Percentiles rank a stretch among this genome's conserved stretches.
phyloP scores from a whole-genome alignment of 1,140 invertebrate species.

The Lasaia peninsularis region DNA sequence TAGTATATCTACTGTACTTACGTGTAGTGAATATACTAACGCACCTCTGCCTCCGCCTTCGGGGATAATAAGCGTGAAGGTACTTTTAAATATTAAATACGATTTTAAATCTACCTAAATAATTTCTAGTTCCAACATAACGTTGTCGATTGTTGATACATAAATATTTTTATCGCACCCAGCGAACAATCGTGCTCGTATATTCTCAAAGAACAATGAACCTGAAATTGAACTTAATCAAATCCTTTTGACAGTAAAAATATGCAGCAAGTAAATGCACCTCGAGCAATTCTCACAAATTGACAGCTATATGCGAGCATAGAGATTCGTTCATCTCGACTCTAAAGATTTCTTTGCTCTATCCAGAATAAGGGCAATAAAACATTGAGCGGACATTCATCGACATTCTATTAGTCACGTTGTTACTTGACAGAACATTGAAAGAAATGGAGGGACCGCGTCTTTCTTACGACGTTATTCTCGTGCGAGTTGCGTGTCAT shows the following conservation, averaged over 20 bases:
- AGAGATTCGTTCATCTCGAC: background rate
- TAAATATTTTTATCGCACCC: no score
- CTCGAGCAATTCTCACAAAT: background rate
- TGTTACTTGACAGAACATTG: slow-evolving; percentile 6
- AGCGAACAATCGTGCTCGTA: no score
- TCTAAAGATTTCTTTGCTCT: background rate
- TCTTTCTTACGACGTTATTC: slow-evolving; percentile 7
- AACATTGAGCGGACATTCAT: slow-evolving; percentile 1
- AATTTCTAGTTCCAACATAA: no score
- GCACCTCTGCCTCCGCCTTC: no score
- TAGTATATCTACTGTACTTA: no score
- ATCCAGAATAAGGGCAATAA: background rate
- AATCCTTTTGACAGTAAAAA: background rate
- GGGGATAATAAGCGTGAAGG: no score
- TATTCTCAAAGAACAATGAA: background rate
- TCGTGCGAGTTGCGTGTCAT: slow-evolving; percentile 6
- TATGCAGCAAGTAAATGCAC: background rate
- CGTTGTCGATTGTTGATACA: no score
- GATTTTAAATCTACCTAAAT: no score
- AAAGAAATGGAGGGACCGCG: slow-evolving; percentile 6
- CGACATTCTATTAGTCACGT: slow-evolving; percentile 8
- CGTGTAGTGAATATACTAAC: no score
- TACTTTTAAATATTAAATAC: no score
- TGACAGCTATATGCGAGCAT: background rate
- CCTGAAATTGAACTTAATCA: background rate